These are phyloP conservation scores for Zelleria hepariella DNA, from an alignment of 2,888 invertebrate genomes.

Conservation along the genomic window DNA sequence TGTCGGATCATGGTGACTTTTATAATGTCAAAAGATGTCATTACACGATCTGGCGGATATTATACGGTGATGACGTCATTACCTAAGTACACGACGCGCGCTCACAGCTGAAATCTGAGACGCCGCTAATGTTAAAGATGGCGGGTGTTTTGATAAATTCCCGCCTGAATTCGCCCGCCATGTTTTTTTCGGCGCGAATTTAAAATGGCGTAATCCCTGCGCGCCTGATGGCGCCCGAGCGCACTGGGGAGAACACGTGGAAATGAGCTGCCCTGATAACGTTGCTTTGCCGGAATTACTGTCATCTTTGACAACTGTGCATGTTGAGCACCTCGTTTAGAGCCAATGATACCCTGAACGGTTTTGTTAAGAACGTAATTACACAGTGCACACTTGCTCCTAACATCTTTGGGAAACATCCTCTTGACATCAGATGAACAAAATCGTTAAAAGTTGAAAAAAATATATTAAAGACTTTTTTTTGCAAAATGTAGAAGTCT, in stretches of 20 bases:
- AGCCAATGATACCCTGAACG: neutral
- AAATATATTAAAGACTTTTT: too few relatives aligned
- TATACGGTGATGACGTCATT: conserved; percentile 35
- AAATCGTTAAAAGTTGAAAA: too few relatives aligned
- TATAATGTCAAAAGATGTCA: conserved; percentile 57
- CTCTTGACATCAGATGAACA: too few relatives aligned
- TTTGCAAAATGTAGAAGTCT: too few relatives aligned
- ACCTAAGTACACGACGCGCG: conserved; percentile 31
- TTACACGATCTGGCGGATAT: conserved; percentile 53
- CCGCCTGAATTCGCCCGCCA: conserved; percentile 31
- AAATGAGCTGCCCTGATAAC: conserved; percentile 57
- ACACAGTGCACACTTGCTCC: neutral
- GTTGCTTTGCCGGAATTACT: conserved; percentile 24
- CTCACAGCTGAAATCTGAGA: conserved; percentile 62
- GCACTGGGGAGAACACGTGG: conserved; percentile 41
- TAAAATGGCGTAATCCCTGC: conserved; percentile 29
- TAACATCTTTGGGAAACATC: too few relatives aligned
- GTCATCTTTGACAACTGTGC: neutral
- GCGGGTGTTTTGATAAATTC: conserved; percentile 50
- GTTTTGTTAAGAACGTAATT: neutral
- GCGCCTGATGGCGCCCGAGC: conserved; percentile 20
- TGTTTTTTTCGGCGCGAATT: conserved; percentile 22
- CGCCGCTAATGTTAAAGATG: conserved; percentile 56
- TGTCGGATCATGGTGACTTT: conserved; percentile 50
- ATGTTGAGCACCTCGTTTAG: neutral